Conservation (phyloP, 1,140 invertebrate genomes). For the Hesperophylax magnus region DNA sequence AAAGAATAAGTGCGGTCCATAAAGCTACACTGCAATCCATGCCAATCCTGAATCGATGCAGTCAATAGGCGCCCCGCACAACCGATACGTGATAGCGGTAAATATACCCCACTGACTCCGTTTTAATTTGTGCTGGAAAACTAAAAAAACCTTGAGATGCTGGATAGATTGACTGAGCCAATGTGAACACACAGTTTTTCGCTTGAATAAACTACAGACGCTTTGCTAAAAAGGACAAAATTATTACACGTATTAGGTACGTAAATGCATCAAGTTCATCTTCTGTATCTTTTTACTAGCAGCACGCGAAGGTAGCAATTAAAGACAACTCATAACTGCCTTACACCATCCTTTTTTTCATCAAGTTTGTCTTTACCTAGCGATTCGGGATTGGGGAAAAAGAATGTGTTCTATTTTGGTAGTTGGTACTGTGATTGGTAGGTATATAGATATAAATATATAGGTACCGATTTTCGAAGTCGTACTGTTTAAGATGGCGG, state of each 20-base stretch:
- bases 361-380: too few relatives aligned
- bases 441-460: too few relatives aligned
- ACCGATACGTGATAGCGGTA: slow-evolving; percentile 9
- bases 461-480: too few relatives aligned
- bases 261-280: too few relatives aligned
- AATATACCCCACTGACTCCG: slow-evolving; percentile 9
- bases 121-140: not conserved
- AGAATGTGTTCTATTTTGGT: too few relatives aligned
- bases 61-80: not conserved
- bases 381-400: too few relatives aligned
- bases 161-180: not conserved
- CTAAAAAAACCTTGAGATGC: not conserved
- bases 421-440: too few relatives aligned
- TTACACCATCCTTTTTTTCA: too few relatives aligned
- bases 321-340: too few relatives aligned
- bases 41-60: not conserved
- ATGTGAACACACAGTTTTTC: not conserved
- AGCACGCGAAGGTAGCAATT: too few relatives aligned
- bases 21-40: not conserved
- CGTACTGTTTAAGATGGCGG: too few relatives aligned
- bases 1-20: not conserved
- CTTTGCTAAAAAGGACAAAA: not conserved
- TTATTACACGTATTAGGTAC: not conserved
- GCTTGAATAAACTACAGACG: not conserved
- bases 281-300: too few relatives aligned